Percentiles rank a stretch among this genome's conserved stretches.
phyloP scores from a whole-genome alignment of 2,888 invertebrate genomes.

The Cactoblastis cactorum region DNA sequence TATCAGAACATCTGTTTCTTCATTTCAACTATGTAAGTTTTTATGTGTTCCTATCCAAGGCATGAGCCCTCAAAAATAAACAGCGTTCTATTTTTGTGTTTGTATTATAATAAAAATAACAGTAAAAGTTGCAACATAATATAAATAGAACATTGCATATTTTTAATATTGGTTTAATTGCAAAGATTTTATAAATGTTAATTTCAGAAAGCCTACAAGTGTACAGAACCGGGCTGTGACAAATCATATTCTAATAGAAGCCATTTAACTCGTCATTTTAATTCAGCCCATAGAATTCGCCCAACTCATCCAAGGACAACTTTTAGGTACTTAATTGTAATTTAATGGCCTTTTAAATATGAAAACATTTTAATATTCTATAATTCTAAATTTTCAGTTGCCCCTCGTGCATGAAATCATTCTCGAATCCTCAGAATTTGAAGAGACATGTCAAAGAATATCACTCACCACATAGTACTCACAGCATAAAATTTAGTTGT shows the following conservation, averaged over 20 bases:
- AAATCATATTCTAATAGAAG: conserved; percentile 81
- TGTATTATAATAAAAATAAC: too few relatives aligned
- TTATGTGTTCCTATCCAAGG: not conserved
- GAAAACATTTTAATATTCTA: too few relatives aligned
- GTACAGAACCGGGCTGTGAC: conserved; percentile 75
- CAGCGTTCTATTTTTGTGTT: too few relatives aligned
- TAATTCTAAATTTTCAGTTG: conserved; percentile 45
- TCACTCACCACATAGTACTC: conserved; percentile 29
- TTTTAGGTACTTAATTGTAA: conserved; percentile 5
- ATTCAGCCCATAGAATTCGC: conserved; percentile 58
- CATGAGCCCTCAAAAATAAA: not conserved
- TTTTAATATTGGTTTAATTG: too few relatives aligned
- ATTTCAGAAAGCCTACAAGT: conserved; percentile 78
- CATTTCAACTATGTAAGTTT: conserved; percentile 79
- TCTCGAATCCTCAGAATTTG: conserved; percentile 75
- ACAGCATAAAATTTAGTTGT: conserved; percentile 37
- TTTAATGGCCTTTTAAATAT: not conserved
- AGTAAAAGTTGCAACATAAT: too few relatives aligned
- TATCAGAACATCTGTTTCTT: conserved; percentile 75
- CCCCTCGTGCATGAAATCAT: conserved; percentile 68
- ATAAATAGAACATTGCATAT: too few relatives aligned
- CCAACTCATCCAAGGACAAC: not conserved
- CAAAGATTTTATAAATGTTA: too few relatives aligned
- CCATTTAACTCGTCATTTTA: conserved; percentile 80
- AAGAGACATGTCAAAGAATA: conserved; percentile 80